phyloP scores from a whole-genome alignment of 2,797 vertebrate genomes.

The Borostomias antarcticus region DNA sequence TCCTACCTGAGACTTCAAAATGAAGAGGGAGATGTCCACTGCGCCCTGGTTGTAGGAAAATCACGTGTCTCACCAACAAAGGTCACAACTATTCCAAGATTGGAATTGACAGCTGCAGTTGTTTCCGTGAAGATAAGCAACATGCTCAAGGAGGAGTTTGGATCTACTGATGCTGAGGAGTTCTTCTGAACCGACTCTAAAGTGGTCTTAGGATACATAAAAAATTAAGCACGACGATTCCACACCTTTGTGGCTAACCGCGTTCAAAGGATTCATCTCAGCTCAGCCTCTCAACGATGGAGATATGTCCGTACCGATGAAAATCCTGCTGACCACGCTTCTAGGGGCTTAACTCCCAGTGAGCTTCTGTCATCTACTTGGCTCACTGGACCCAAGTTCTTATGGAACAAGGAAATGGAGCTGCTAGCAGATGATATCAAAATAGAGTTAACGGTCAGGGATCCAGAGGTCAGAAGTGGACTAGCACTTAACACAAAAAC shows the following conservation, averaged over 20 bases:
- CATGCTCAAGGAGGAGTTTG: constrained; percentile 13
- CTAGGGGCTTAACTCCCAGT: not conserved
- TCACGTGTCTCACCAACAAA: constrained; percentile 9
- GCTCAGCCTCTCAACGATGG: constrained; percentile 22
- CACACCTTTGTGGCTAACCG: constrained; percentile 30
- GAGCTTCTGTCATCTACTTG: constrained; percentile 26
- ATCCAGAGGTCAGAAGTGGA: constrained; percentile 17
- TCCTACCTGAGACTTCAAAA: constrained; percentile 24
- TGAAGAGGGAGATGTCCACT: constrained; percentile 16
- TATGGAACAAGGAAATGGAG: constrained; percentile 15
- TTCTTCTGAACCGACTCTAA: constrained; percentile 29
- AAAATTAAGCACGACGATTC: too few relatives aligned
- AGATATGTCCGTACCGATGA: constrained; percentile 5
- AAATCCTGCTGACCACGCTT: constrained; percentile 27
- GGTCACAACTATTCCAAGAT: constrained; percentile 15
- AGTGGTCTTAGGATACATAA: too few relatives aligned
- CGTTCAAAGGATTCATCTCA: constrained; percentile 25
- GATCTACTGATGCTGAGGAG: not conserved
- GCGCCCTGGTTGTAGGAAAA: constrained; percentile 22
- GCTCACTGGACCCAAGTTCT: constrained; percentile 19
- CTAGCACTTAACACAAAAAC: not conserved
- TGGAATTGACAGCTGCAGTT: constrained; percentile 27
- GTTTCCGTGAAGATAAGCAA: constrained; percentile 13
- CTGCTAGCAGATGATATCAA: not conserved
- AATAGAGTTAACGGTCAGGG: not conserved